Evolutionary conservation across 2,888 invertebrate species (phyloP).

Genomic region (Cryptophagus acutangulus): DNA sequence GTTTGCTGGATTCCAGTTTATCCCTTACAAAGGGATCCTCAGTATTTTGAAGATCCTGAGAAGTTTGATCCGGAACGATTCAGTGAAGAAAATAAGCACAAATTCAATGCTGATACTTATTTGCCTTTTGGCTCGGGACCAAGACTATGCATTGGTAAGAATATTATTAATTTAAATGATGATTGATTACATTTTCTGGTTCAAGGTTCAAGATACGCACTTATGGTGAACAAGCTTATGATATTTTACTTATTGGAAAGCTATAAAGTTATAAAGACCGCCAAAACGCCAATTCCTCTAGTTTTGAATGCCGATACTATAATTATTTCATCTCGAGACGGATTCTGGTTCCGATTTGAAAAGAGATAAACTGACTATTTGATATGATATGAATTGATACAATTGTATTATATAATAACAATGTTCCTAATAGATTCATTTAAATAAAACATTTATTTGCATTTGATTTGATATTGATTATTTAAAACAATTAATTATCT

Average conservation of each 20-base stretch:
- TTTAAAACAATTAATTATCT: too few relatives aligned
- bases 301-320: not conserved
- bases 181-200: not conserved
- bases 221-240: constrained; percentile 17
- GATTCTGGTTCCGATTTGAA: not conserved
- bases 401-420: too few relatives aligned
- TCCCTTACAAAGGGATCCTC: constrained; percentile 26
- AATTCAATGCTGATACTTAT: constrained; percentile 29
- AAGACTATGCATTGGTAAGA: constrained; percentile 56
- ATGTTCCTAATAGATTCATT: too few relatives aligned
- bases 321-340: constrained; percentile 13
- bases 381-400: too few relatives aligned
- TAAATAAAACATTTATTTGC: too few relatives aligned
- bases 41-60: constrained; percentile 28
- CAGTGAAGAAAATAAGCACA: constrained; percentile 52
- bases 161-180: not conserved
- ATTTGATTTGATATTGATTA: too few relatives aligned
- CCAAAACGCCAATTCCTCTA: constrained; percentile 15
- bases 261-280: constrained; percentile 12
- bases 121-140: constrained; percentile 48
- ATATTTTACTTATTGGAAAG: constrained; percentile 11
- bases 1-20: constrained; percentile 19
- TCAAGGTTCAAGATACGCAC: constrained; percentile 18
- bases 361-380: not conserved
- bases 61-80: constrained; percentile 34